Conservation (phyloP, 2,113 vertebrate species). For the Bombycilla garrulus region DNA sequence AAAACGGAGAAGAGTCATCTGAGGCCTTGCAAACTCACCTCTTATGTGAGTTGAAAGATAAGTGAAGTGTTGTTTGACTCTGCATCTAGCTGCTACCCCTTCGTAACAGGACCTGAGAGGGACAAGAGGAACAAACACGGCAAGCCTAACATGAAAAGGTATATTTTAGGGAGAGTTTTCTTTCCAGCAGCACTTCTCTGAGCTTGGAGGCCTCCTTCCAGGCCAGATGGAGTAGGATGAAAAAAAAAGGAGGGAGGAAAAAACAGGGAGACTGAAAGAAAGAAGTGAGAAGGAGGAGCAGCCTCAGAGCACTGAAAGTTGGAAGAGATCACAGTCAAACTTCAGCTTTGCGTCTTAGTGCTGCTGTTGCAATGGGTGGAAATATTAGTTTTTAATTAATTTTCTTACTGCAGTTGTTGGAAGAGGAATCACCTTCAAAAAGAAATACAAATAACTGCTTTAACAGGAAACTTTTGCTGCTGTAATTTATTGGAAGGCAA, state of each 20-base stretch:
- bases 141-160: not conserved
- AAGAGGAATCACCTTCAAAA: conserved; percentile 50
- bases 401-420: conserved; percentile 47
- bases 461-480: conserved; percentile 66
- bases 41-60: not conserved
- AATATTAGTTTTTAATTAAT: conserved; percentile 75
- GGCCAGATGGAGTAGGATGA: not conserved
- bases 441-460: conserved; percentile 62
- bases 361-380: conserved; percentile 8
- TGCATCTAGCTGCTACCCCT: not conserved
- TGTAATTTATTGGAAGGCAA: conserved; percentile 73
- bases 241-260: not conserved
- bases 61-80: not conserved
- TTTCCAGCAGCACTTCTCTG: not conserved
- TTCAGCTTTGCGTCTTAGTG: not conserved
- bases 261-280: not conserved
- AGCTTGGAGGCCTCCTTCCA: fast-evolving
- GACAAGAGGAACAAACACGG: not conserved
- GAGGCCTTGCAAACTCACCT: not conserved
- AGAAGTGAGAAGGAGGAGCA: not conserved
- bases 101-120: not conserved
- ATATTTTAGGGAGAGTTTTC: not conserved
- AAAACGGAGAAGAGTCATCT: not conserved
- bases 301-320: not conserved
- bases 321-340: conserved; percentile 18